Percentiles rank a stretch among this genome's conserved stretches.
phyloP scores from a whole-genome alignment of 2,113 vertebrate species.

The Rhodinocichla rosea region DNA sequence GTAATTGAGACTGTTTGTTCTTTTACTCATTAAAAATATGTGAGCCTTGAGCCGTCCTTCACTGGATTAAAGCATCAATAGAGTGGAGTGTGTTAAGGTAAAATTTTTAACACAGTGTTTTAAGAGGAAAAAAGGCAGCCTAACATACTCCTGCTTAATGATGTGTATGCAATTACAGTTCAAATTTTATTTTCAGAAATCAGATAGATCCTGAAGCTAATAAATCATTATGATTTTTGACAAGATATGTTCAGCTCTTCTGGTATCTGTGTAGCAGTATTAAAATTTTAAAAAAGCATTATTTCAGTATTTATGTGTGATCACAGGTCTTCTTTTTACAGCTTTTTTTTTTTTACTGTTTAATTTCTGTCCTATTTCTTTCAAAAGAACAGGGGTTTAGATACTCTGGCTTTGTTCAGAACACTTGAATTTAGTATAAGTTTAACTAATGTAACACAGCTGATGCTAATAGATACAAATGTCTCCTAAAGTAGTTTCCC shows the following conservation, averaged over 20 bases:
- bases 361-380: not conserved
- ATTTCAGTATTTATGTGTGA: not conserved
- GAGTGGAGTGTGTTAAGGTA: not conserved
- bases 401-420: not conserved
- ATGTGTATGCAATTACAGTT: not conserved
- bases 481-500: constrained; percentile 33
- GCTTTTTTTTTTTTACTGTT: not conserved
- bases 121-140: not conserved
- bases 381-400: constrained; percentile 5
- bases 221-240: not conserved
- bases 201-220: not conserved
- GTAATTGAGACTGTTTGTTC: not conserved
- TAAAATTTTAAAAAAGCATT: not conserved
- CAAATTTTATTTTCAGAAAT: constrained; percentile 2
- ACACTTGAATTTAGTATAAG: not conserved
- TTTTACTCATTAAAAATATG: not conserved
- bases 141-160: not conserved
- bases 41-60: not conserved
- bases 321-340: not conserved
- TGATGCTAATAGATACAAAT: constrained; percentile 37
- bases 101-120: not conserved
- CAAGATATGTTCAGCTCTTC: not conserved
- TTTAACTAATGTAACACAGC: constrained; percentile 43
- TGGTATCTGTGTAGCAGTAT: not conserved
- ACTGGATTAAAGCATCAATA: not conserved